Evolutionary conservation across 1,140 invertebrate genomes (phyloP).

Genomic region (Drosophila biarmipes): DNA sequence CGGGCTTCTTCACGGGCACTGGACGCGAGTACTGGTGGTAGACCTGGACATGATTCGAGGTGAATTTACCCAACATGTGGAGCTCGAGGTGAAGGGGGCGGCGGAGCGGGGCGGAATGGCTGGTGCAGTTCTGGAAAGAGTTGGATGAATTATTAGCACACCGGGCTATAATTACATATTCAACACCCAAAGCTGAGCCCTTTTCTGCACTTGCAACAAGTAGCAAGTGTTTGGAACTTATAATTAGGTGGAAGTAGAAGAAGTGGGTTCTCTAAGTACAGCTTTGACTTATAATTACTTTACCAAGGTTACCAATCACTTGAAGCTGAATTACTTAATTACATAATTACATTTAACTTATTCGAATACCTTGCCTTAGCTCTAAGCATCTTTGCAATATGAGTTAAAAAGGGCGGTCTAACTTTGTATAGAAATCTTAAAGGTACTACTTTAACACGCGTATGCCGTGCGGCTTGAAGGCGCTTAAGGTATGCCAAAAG

Average conservation of each 20-base stretch:
- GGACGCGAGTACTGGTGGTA: conserved; percentile 81
- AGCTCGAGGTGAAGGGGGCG: background rate
- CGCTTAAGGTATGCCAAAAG: no score
- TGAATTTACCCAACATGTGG: conserved; percentile 84
- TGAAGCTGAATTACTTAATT: background rate
- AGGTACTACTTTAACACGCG: no score
- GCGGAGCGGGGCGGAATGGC: background rate
- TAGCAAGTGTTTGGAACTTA: background rate
- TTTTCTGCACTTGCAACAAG: conserved; percentile 1
- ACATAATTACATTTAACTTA: background rate
- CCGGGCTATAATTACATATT: conserved; percentile 1
- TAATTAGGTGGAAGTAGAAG: background rate
- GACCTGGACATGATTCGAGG: conserved; percentile 83
- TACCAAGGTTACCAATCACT: background rate
- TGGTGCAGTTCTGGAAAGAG: conserved; percentile 24
- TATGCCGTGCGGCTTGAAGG: no score
- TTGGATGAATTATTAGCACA: conserved; percentile 16
- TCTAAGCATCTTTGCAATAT: no score
- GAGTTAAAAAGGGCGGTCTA: no score
- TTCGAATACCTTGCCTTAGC: no score
- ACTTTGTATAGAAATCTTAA: no score
- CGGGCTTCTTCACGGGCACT: conserved; percentile 74
- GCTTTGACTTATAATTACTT: background rate
- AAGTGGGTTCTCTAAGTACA: background rate
- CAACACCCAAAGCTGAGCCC: background rate